Evolutionary conservation across 1,140 invertebrate species (phyloP).

Genomic region (Marisa cornuarietis): DNA sequence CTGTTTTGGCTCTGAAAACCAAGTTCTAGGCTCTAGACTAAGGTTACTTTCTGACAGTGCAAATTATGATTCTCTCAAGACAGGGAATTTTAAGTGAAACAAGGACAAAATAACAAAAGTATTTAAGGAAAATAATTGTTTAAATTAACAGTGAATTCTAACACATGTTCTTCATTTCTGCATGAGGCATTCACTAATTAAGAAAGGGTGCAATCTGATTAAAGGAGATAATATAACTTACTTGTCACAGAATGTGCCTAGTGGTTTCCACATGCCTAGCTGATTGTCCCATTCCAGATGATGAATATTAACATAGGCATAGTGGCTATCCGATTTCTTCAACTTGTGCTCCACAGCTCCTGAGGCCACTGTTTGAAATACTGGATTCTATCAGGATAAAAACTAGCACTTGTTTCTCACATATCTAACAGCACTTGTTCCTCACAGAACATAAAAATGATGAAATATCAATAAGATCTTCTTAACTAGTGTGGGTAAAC

Average conservation of each 20-base stretch:
- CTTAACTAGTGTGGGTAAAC: too few species aligned
- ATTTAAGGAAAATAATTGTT: neutral
- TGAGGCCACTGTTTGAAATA: slow-evolving; percentile 44
- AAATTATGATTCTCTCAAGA: neutral
- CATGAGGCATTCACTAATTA: too few species aligned
- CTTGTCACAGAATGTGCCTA: slow-evolving; percentile 59
- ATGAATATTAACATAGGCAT: slow-evolving; percentile 59
- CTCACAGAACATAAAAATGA: neutral
- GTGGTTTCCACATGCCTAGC: slow-evolving; percentile 56
- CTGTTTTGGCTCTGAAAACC: too few species aligned
- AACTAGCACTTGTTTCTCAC: neutral
- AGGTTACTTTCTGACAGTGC: too few species aligned
- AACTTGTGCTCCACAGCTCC: slow-evolving; percentile 58
- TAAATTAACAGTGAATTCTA: neutral
- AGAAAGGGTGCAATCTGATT: neutral
- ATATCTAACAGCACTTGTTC: neutral
- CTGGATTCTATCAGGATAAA: neutral
- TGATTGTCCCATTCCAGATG: slow-evolving; percentile 52
- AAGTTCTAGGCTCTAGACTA: too few species aligned
- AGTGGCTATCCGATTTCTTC: slow-evolving; percentile 56
- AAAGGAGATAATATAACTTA: slow-evolving; percentile 30
- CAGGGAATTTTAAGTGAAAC: neutral
- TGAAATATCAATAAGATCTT: neutral
- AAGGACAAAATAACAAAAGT: neutral
- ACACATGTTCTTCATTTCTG: neutral